phyloP scores from a whole-genome alignment of 2,888 invertebrate species.

The Noctua janthe region DNA sequence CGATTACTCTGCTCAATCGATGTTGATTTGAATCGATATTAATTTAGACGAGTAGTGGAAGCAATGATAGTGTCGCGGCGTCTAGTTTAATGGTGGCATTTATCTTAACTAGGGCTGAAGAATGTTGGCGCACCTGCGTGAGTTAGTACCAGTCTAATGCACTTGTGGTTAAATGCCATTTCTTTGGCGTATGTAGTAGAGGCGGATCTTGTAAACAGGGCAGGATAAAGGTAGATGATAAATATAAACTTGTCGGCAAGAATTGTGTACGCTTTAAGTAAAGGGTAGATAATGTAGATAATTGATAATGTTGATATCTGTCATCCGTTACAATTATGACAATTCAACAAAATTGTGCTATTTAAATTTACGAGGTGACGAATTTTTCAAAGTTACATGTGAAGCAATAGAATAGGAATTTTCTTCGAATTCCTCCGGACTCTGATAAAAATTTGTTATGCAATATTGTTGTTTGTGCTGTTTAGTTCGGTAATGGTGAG shows the following conservation, averaged over 20 bases:
- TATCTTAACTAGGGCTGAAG: conserved; percentile 54
- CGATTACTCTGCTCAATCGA: conserved; percentile 63
- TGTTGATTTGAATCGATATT: conserved; percentile 61
- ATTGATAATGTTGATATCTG: neutral
- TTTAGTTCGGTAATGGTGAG: neutral
- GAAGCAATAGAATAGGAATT: no score
- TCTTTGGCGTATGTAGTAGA: conserved; percentile 39
- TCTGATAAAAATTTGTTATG: neutral
- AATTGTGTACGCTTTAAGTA: neutral
- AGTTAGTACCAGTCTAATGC: conserved; percentile 20
- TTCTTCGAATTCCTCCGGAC: neutral
- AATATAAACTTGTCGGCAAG: neutral
- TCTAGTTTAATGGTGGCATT: conserved; percentile 51
- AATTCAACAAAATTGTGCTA: neutral
- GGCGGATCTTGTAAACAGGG: conserved; percentile 4
- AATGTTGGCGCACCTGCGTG: conserved; percentile 61
- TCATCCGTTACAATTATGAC: neutral
- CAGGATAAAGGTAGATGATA: neutral
- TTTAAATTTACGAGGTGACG: no score
- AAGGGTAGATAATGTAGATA: neutral
- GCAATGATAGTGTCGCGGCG: conserved; percentile 45
- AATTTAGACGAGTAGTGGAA: conserved; percentile 48
- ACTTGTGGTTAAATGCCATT: conserved; percentile 54
- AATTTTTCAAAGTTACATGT: no score
- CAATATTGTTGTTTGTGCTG: neutral